These are phyloP conservation scores for Triplophysa dalaica DNA, from an alignment of 2,113 vertebrate species.

Conservation along the genomic window DNA sequence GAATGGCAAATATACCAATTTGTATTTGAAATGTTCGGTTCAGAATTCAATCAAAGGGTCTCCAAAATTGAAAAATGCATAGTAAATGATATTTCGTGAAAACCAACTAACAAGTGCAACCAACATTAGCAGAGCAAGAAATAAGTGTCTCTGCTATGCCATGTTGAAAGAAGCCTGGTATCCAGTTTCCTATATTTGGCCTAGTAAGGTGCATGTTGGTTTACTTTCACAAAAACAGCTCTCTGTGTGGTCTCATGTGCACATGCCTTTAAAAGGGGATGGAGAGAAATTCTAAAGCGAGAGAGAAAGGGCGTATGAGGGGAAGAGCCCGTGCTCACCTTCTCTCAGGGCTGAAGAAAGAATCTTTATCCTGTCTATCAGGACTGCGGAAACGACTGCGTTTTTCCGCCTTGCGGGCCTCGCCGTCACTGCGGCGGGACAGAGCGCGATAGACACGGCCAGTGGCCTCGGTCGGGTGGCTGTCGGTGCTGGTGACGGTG, in stretches of 20 bases:
- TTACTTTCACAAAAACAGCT: neutral
- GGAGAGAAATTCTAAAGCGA: neutral
- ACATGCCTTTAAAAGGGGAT: slow-evolving; percentile 43
- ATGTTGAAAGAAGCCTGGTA: neutral
- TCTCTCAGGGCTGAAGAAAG: slow-evolving; percentile 74
- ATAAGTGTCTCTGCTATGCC: neutral
- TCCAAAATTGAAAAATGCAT: slow-evolving; percentile 44
- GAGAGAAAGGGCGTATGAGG: neutral
- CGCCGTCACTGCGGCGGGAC: slow-evolving; percentile 2
- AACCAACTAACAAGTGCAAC: slow-evolving; percentile 39
- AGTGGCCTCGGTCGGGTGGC: slow-evolving; percentile 64
- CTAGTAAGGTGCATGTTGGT: slow-evolving; percentile 19
- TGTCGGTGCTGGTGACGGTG: slow-evolving; percentile 76
- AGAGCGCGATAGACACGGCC: slow-evolving; percentile 53
- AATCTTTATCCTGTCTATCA: slow-evolving; percentile 67
- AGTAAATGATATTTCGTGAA: slow-evolving; percentile 50
- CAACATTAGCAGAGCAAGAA: neutral
- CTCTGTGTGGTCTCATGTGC: neutral
- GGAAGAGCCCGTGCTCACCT: slow-evolving; percentile 63
- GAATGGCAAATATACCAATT: slow-evolving; percentile 49
- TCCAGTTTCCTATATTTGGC: neutral
- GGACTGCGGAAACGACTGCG: slow-evolving; percentile 69
- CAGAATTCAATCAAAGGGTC: slow-evolving; percentile 48
- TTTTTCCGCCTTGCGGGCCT: slow-evolving; percentile 55
- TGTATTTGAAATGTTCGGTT: slow-evolving; percentile 54